phyloP scores from a whole-genome alignment of 2,113 vertebrate species.

The Halichoeres trimaculatus region DNA sequence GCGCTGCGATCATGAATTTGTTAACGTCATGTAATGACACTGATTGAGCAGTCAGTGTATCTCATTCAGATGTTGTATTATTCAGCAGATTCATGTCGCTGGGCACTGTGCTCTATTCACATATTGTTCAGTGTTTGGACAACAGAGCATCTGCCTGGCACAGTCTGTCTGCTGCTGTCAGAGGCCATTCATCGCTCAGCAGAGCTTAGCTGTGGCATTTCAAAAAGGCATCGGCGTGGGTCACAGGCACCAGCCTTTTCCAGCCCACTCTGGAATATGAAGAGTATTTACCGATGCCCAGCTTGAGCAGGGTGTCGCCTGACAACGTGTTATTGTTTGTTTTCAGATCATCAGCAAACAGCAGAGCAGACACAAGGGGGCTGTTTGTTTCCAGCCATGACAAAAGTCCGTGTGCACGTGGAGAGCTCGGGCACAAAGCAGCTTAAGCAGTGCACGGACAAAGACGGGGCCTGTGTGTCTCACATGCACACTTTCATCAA shows the following conservation, averaged over 20 bases:
- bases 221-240: conserved; percentile 67
- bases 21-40: conserved; percentile 44
- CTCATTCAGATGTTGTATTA: conserved; percentile 63
- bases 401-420: conserved; percentile 62
- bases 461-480: conserved; percentile 63
- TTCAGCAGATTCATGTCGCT: conserved; percentile 53
- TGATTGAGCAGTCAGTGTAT: conserved; percentile 53
- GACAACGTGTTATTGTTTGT: conserved; percentile 76
- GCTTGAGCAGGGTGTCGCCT: conserved; percentile 51
- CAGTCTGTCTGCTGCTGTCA: conserved; percentile 48
- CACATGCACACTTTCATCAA: conserved; percentile 60
- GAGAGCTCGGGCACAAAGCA: conserved; percentile 66
- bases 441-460: conserved; percentile 58
- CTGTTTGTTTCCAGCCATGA: conserved; percentile 70
- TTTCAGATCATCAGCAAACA: conserved; percentile 81
- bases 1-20: conserved; percentile 28
- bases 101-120: conserved; percentile 64
- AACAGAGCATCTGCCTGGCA: conserved; percentile 73
- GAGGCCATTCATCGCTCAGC: conserved; percentile 58
- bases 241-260: conserved; percentile 56
- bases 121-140: conserved; percentile 62
- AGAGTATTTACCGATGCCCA: conserved; percentile 60
- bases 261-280: conserved; percentile 67
- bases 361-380: conserved; percentile 61
- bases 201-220: conserved; percentile 69